These are phyloP conservation scores for Amphiprion ocellaris DNA, from an alignment of 2,113 vertebrate genomes.

Conservation along the genomic window DNA sequence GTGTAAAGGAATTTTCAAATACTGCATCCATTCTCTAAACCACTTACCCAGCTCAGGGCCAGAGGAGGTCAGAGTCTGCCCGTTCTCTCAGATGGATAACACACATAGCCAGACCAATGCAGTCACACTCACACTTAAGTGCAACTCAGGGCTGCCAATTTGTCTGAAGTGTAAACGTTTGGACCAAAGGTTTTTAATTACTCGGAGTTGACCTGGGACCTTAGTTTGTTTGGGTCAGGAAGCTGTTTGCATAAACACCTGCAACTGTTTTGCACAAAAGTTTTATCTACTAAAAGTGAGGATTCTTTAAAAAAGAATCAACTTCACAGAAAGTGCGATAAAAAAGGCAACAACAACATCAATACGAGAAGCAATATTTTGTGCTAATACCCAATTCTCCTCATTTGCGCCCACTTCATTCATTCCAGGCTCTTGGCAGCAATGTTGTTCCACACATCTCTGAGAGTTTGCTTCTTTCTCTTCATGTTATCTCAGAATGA, in stretches of 20 bases:
- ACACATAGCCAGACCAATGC: fast-evolving
- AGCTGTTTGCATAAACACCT: background rate
- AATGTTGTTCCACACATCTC: background rate
- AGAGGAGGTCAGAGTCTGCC: background rate
- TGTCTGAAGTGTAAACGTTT: background rate
- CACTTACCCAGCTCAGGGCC: slow-evolving; percentile 14
- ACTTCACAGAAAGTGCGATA: too few species aligned
- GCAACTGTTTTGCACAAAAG: background rate
- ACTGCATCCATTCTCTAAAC: slow-evolving; percentile 13
- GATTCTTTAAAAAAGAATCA: too few species aligned
- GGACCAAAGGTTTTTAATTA: background rate
- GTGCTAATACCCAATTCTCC: too few species aligned
- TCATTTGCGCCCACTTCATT: background rate
- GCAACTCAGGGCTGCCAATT: background rate
- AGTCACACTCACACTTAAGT: background rate
- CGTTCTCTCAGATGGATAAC: background rate
- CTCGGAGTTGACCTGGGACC: background rate
- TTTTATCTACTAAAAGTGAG: background rate
- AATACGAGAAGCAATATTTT: too few species aligned
- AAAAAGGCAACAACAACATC: too few species aligned
- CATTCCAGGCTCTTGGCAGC: background rate
- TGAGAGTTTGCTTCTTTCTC: background rate
- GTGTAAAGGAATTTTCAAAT: slow-evolving; percentile 15
- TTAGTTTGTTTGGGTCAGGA: background rate
- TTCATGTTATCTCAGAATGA: background rate